Evolutionary conservation across 1,140 invertebrate genomes (phyloP), one percentile per base, ranked within the genome.

Genomic region (Littorina saxatilis): DNA sequence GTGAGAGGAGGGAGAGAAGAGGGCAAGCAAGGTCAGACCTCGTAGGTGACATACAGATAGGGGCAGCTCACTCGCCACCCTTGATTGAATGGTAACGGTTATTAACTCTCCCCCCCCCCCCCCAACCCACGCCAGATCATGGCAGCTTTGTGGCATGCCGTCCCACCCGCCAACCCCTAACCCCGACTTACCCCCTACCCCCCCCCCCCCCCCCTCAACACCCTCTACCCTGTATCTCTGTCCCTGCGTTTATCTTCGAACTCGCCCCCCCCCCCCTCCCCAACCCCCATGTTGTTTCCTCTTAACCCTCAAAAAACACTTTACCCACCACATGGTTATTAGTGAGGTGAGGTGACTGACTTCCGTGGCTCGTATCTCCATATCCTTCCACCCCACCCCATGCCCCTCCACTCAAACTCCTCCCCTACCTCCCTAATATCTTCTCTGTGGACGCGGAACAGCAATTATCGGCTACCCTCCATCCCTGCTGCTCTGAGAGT

Each of bases 41-140:
- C 20, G 58, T 29, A 61, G 58, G 58, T 61, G 58, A 61, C 58
- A 61, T 61, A 29, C 9, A 61, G 58, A 61, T 61, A 61, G 58
- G 58, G 27, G 27, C 58, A 61, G 58, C 27, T 23, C 58, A 11
- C 58, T 61, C 58, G 4, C 20, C 50, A 52, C 50, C 50, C 11
- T 23, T 52, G 50, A 52, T 52, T 52, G 50, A 11, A 52, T 52
- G 50, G 50, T 23, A 52, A 52, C 50, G 50, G 50, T 52, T 23
- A 52, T n/a, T n/a, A n/a, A n/a, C n/a, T n/a, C n/a, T n/a, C n/a
- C n/a, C n/a, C n/a, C n/a, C n/a, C n/a, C n/a, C n/a, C n/a, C n/a
- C n/a, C n/a, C n/a, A n/a, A n/a, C n/a, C n/a, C n/a, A n/a, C n/a
- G n/a, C n/a, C n/a, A n/a, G n/a, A n/a, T n/a, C n/a, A n/a, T n/a